Evolutionary conservation across 2,113 vertebrate genomes (phyloP).

Genomic region (human (Homo sapiens)): GRCh38 chrX:26859501-26860000

Average conservation of each 20-base stretch:
- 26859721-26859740: neutral
- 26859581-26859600: neutral
- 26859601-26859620: neutral
- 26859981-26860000: neutral
- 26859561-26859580: neutral
- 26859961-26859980: neutral
- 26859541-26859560: neutral
- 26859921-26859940: neutral
- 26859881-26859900: conserved; percentile 4
- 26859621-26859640: neutral
- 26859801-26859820: conserved; percentile 49
- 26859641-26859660: neutral
- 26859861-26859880: conserved; percentile 44
- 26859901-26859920: neutral
- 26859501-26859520: neutral
- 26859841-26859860: conserved; percentile 15
- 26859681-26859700: neutral
- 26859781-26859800: conserved; percentile 45
- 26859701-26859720: neutral
- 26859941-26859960: neutral
- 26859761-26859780: conserved; percentile 38
- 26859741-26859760: neutral
- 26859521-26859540: neutral
- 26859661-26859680: neutral
- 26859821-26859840: conserved; percentile 21